Conservation (phyloP, 1,140 invertebrate genomes). For the Druon quercuslanigerum region DNA sequence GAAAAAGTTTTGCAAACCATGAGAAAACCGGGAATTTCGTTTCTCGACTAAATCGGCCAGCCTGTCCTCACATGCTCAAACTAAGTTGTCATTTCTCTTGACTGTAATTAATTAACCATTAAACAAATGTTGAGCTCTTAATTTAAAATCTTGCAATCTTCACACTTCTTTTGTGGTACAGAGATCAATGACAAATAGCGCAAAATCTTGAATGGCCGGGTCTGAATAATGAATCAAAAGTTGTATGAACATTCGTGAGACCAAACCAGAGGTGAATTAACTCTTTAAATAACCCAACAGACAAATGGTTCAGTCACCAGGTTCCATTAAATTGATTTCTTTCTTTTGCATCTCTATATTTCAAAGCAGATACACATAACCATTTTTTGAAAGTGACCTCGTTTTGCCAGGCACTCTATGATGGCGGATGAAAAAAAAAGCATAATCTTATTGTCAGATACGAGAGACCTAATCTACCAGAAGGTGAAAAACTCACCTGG, state of each 20-base stretch:
- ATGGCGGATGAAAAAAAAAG: neutral
- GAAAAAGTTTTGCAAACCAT: no score
- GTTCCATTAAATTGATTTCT: constrained; percentile 2
- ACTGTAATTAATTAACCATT: no score
- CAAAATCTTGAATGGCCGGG: neutral
- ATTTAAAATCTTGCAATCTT: no score
- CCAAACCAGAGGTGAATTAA: constrained; percentile 11
- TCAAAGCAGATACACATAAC: constrained; percentile 19
- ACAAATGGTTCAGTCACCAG: constrained; percentile 8
- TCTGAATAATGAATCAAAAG: neutral
- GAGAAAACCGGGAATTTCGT: no score
- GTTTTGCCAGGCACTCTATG: constrained; percentile 3
- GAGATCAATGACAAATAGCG: neutral
- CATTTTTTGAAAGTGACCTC: constrained; percentile 21
- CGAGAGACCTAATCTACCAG: neutral
- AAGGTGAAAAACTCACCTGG: neutral
- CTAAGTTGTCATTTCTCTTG: no score
- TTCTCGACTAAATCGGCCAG: no score
- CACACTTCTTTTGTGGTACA: no score
- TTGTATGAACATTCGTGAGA: neutral
- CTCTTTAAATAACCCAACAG: neutral
- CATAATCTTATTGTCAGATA: neutral
- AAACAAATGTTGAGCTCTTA: no score
- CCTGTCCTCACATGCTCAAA: no score
- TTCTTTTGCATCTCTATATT: constrained; percentile 3